Base-by-base conservation (phyloP, 2,888 invertebrate genomes). In the Zele albiditarsus region DNA sequence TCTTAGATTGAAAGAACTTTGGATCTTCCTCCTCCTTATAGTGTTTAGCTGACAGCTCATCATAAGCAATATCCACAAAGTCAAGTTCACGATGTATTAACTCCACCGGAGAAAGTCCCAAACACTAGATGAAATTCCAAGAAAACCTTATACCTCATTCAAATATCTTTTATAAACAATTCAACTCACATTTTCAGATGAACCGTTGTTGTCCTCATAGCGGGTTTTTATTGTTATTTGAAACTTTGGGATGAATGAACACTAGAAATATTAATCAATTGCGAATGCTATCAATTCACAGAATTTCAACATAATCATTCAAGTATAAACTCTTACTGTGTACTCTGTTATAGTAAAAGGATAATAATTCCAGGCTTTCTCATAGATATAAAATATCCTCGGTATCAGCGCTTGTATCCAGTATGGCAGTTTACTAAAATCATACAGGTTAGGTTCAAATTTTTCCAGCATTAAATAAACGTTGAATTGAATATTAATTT, bases 281-380 rank as follows among this genome's bases (percentile, higher is more conserved):
- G 69, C 25, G 12, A 25, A 28, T 25, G 14, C 67, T 62, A 66
- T 69, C 75, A 58, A 76, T 67, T 46, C 28, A 31, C 70, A 20
- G 53, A 72, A 76, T 75, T 66, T 77, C 69, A 67, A 38, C 75
- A 28, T 25, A 78, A 66, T 12, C 10, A 4, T 12, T 38, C 2
- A 8, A 12, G 12, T 12, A 38, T 38, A 38, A 12, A 2, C 38
- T 92, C 93, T 93, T 90, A 95, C 95, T 80, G 94, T 94, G 84
- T 95, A 95, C 88, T 95, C 95, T 92, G 96, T 97, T 71, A 95
- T 93, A 25, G 97, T 97, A 84, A 93, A 96, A 14, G 97, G 97
- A 90, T 96, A 98, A 90, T 95, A 97, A 89, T 98, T 97, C 97
- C 97, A 97, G 16, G 97, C 96, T 87, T 97, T 97, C 90, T 97